A percentile compares a stretch with the other conserved stretches of the same genome.
These are phyloP conservation scores for Chalcis sispes DNA, from an alignment of 2,888 invertebrate genomes.

Conservation along the genomic window DNA sequence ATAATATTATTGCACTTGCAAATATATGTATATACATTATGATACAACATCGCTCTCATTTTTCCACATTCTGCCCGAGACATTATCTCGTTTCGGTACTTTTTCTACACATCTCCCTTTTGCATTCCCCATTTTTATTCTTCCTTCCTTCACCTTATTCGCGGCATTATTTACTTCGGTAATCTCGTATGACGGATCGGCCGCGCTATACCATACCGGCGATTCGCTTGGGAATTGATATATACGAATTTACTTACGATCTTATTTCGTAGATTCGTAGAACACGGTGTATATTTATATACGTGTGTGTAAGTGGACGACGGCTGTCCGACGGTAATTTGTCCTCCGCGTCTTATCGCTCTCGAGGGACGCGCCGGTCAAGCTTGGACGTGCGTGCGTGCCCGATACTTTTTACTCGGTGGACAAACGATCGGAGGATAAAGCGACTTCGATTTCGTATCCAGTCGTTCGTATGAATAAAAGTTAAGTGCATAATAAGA, in stretches of 20 bases:
- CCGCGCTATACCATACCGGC: conserved; percentile 65
- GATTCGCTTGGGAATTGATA: conserved; percentile 63
- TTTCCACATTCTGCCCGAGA: background rate
- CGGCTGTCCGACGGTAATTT: conserved; percentile 69
- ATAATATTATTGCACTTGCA: no score
- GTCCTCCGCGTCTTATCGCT: conserved; percentile 73
- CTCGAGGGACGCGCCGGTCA: conserved; percentile 63
- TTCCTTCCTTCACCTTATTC: conserved; percentile 28
- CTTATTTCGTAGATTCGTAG: conserved; percentile 58
- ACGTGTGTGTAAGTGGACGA: conserved; percentile 3
- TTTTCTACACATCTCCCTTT: no score
- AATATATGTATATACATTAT: no score
- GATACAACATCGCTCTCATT: conserved; percentile 21
- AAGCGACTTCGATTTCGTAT: no score
- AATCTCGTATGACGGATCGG: conserved; percentile 74
- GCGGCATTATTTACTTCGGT: conserved; percentile 70
- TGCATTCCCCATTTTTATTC: background rate
- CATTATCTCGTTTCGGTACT: conserved; percentile 10
- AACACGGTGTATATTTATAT: conserved; percentile 10
- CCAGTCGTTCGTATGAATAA: no score
- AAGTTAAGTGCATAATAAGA: no score
- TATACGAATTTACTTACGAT: conserved; percentile 75
- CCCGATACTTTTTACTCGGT: background rate
- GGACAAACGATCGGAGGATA: no score
- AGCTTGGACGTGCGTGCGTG: background rate